phyloP scores from a whole-genome alignment of 2,113 vertebrate species.

The Saguinus midas region DNA sequence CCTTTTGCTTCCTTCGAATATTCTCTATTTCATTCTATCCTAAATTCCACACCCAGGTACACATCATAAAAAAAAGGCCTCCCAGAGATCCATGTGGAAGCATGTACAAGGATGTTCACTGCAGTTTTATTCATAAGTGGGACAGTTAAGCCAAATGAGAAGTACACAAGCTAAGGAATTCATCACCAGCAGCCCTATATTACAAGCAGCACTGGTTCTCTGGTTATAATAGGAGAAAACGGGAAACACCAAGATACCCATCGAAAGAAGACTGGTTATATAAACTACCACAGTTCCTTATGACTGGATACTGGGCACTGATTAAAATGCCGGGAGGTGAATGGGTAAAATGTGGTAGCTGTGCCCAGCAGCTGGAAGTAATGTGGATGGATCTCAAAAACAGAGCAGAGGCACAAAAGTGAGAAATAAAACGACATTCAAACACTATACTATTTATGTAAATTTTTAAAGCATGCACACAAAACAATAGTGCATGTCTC shows the following conservation, averaged over 20 bases:
- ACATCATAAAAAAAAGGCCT: neutral
- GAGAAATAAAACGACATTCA: neutral
- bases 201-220: neutral
- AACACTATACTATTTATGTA: accelerated
- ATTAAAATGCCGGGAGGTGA: neutral
- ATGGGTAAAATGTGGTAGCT: neutral
- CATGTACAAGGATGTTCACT: accelerated
- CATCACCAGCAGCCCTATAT: neutral
- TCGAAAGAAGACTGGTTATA: neutral
- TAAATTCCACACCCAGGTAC: neutral
- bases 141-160: neutral
- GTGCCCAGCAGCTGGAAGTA: neutral
- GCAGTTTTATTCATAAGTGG: neutral
- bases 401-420: neutral
- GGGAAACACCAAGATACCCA: neutral
- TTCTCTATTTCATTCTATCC: neutral
- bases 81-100: neutral
- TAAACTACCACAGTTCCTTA: neutral
- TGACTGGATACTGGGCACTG: accelerated
- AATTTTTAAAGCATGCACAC: neutral
- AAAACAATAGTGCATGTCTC: neutral
- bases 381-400: neutral
- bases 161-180: neutral
- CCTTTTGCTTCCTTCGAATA: neutral
- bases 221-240: neutral